A percentile compares a stretch with the other conserved stretches of the same genome.
Conservation (phyloP, 92 coral and sea anemone genomes). For the Epizoanthus scotinus region DNA sequence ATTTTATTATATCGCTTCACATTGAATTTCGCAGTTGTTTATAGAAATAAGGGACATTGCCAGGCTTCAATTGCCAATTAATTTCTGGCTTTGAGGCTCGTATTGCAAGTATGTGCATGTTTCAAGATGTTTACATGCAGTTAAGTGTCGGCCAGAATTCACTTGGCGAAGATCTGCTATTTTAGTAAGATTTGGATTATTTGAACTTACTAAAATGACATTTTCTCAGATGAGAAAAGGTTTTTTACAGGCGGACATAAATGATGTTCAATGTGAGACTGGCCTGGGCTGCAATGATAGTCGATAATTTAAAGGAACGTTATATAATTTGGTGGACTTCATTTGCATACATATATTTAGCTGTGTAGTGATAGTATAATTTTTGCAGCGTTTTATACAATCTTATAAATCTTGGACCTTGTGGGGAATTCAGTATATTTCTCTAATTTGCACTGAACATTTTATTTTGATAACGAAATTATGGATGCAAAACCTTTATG, state of each 20-base stretch:
- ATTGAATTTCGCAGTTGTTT: too few relatives aligned
- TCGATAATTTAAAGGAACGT: neutral
- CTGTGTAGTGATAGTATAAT: neutral
- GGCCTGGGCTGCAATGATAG: too few relatives aligned
- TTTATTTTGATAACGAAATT: neutral
- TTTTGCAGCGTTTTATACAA: neutral
- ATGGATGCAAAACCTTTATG: neutral
- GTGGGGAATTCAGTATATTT: neutral
- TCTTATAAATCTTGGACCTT: neutral
- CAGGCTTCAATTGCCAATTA: too few relatives aligned
- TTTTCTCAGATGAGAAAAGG: neutral
- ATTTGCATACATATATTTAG: neutral
- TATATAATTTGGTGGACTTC: neutral
- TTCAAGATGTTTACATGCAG: too few relatives aligned
- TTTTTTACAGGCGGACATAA: neutral
- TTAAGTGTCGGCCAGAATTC: neutral
- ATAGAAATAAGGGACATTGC: too few relatives aligned
- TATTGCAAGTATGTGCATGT: too few relatives aligned
- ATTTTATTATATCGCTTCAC: too few relatives aligned
- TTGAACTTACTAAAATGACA: neutral
- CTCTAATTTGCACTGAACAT: neutral
- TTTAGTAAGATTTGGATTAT: neutral
- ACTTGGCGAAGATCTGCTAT: neutral
- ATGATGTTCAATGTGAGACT: neutral
- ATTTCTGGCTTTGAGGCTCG: too few relatives aligned